Evolutionary conservation across 2,113 vertebrate genomes (phyloP).

Genomic region (Perccottus glenii): DNA sequence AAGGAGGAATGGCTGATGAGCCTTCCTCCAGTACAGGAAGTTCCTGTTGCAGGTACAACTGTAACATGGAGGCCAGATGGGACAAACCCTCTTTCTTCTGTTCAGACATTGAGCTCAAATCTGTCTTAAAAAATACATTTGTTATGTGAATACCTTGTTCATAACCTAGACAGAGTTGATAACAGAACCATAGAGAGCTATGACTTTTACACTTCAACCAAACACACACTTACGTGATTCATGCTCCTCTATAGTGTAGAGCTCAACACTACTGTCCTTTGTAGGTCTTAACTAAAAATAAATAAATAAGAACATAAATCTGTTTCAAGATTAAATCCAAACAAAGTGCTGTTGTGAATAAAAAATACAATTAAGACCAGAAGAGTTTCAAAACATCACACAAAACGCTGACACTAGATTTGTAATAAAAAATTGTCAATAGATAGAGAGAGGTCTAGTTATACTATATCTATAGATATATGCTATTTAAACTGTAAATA

Average conservation of each 20-base stretch:
- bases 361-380: too few relatives aligned
- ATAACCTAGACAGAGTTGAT: too few relatives aligned
- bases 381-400: too few relatives aligned
- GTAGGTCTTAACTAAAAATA: conserved; percentile 79
- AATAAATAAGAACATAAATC: neutral
- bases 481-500: too few relatives aligned
- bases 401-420: too few relatives aligned
- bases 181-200: too few relatives aligned
- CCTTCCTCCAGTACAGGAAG: conserved; percentile 71
- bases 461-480: too few relatives aligned
- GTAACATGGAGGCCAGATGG: conserved; percentile 84
- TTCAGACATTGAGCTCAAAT: conserved; percentile 84
- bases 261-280: conserved; percentile 77
- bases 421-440: too few relatives aligned
- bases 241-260: conserved; percentile 88
- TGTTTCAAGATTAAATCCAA: neutral
- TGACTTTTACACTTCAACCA: neutral
- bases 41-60: conserved; percentile 86
- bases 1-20: conserved; percentile 72
- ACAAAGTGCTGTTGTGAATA: too few relatives aligned
- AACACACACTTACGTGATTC: conserved; percentile 86
- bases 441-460: too few relatives aligned
- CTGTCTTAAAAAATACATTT: conserved; percentile 61
- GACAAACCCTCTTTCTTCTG: conserved; percentile 88
- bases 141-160: too few relatives aligned